Evolutionary conservation across 2,113 vertebrate species (phyloP).

Genomic region (Psittacara wagleri): DNA sequence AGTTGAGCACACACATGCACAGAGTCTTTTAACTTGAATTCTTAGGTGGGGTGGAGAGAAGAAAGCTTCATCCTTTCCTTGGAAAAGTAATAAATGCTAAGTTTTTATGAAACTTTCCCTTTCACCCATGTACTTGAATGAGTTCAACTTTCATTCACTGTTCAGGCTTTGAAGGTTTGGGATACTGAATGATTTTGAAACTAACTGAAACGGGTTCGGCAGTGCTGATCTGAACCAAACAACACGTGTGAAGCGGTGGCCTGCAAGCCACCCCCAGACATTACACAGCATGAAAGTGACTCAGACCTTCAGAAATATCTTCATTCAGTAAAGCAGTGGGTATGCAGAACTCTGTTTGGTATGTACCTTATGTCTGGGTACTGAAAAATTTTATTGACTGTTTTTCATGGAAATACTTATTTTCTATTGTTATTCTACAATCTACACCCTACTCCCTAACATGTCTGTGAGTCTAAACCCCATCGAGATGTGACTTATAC

Average conservation of each 20-base stretch:
- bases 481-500: neutral
- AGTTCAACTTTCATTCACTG: constrained; percentile 40
- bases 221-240: neutral
- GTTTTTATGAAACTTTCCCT: constrained; percentile 24
- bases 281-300: constrained; percentile 34
- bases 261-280: constrained; percentile 14
- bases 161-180: constrained; percentile 31
- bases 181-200: constrained; percentile 63
- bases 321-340: neutral
- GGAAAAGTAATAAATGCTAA: constrained; percentile 33
- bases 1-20: too few relatives aligned
- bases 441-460: neutral
- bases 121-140: neutral
- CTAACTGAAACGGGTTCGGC: neutral
- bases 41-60: neutral
- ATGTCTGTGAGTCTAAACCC: neutral
- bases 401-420: neutral
- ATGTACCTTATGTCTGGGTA: neutral
- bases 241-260: accelerated
- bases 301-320: constrained; percentile 27
- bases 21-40: neutral
- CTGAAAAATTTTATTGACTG: neutral
- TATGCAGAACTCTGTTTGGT: neutral
- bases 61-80: constrained; percentile 22
- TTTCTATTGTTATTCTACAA: neutral